Conservation (phyloP, 2,797 vertebrate genomes). For the Buceros bicornis region DNA sequence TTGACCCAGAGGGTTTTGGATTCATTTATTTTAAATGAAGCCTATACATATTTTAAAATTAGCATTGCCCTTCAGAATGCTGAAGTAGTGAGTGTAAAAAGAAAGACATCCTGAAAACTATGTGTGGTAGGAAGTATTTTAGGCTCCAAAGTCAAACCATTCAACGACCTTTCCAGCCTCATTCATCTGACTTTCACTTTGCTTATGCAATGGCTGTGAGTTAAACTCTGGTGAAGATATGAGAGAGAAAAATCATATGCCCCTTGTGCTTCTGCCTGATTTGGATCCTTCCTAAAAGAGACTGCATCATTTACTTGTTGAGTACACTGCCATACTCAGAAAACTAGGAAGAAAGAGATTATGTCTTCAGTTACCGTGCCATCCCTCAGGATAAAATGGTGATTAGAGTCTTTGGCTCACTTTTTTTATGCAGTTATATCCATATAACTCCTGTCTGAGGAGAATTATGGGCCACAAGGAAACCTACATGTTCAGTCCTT, state of each 20-base stretch:
- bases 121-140: background rate
- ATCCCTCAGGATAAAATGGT: background rate
- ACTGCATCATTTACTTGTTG: background rate
- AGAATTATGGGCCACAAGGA: background rate
- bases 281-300: background rate
- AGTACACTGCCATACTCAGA: background rate
- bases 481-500: background rate
- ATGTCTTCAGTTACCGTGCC: background rate
- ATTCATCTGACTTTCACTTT: background rate
- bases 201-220: background rate
- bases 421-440: background rate
- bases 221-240: background rate
- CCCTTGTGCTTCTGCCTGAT: background rate
- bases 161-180: background rate
- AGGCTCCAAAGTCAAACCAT: constrained; percentile 5
- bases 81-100: constrained; percentile 24
- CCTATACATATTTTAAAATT: constrained; percentile 67
- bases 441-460: background rate
- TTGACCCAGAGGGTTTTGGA: constrained; percentile 35
- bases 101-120: constrained; percentile 30
- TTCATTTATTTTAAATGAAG: constrained; percentile 68
- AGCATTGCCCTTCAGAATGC: constrained; percentile 55
- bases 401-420: background rate
- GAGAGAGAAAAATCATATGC: background rate
- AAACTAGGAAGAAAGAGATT: background rate